phyloP scores from a whole-genome alignment of 2,888 invertebrate genomes.

The Sinhomidia bicolor region DNA sequence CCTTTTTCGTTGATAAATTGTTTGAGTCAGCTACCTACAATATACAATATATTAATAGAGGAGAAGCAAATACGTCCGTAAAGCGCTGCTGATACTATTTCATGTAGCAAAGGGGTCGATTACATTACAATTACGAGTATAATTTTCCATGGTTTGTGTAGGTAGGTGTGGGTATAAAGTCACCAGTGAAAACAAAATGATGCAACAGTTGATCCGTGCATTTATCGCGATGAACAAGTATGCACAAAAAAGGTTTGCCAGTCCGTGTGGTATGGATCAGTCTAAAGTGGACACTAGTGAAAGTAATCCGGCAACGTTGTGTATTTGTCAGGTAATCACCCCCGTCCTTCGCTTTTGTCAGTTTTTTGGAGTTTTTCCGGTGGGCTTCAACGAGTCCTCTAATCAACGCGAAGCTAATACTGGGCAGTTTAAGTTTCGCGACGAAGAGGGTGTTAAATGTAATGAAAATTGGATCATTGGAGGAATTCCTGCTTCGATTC shows the following conservation, averaged over 20 bases:
- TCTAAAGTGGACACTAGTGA: neutral
- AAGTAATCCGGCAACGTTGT: neutral
- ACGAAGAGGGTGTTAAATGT: neutral
- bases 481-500: neutral
- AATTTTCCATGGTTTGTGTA: too few species aligned
- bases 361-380: constrained; percentile 40
- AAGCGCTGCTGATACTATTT: too few species aligned
- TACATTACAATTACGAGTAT: too few species aligned
- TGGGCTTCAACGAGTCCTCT: neutral
- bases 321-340: constrained; percentile 46
- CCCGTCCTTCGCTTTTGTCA: constrained; percentile 50
- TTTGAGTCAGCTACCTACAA: too few species aligned
- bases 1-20: too few species aligned
- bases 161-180: too few species aligned
- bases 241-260: neutral
- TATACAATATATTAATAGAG: too few species aligned
- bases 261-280: neutral
- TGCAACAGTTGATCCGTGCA: neutral
- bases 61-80: too few species aligned
- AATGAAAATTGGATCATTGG: neutral
- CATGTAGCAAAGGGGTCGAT: too few species aligned
- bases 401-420: neutral
- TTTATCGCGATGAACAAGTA: neutral
- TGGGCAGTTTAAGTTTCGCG: neutral
- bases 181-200: too few species aligned